Conservation (phyloP, 2,888 invertebrate species). For the Bugulina stolonifera region DNA sequence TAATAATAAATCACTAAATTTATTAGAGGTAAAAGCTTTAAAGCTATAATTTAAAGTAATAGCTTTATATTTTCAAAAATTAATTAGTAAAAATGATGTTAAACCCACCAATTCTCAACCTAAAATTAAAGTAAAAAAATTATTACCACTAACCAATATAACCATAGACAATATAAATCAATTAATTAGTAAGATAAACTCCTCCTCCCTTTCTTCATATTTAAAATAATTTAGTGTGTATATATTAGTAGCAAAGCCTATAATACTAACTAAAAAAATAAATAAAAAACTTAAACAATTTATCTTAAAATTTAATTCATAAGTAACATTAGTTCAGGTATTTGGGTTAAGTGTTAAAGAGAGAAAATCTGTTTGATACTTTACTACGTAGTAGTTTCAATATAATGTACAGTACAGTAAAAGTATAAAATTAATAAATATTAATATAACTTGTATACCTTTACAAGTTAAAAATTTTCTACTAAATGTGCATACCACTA, state of each 20-base stretch:
- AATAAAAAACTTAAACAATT: neutral
- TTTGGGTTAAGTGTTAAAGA: neutral
- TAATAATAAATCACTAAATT: conserved; percentile 5
- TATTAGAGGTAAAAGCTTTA: neutral
- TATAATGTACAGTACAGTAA: neutral
- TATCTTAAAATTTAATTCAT: neutral
- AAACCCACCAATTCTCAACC: neutral
- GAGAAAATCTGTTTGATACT: neutral
- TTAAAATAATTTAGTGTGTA: neutral
- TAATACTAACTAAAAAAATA: neutral
- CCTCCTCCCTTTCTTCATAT: neutral
- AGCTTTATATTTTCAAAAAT: neutral
- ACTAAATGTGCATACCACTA: neutral
- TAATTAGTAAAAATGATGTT: conserved; percentile 2
- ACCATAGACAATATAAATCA: conserved; percentile 23
- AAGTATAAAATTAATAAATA: neutral
- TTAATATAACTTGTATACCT: neutral
- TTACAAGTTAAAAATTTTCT: neutral
- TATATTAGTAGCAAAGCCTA: neutral
- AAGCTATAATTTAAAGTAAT: neutral
- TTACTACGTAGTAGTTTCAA: neutral
- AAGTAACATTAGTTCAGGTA: neutral
- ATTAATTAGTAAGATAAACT: conserved; percentile 10
- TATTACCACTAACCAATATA: conserved; percentile 5
- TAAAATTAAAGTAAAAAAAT: conserved; percentile 2